phyloP scores from a whole-genome alignment of 2,797 vertebrate species.

The Iguana delicatissima region DNA sequence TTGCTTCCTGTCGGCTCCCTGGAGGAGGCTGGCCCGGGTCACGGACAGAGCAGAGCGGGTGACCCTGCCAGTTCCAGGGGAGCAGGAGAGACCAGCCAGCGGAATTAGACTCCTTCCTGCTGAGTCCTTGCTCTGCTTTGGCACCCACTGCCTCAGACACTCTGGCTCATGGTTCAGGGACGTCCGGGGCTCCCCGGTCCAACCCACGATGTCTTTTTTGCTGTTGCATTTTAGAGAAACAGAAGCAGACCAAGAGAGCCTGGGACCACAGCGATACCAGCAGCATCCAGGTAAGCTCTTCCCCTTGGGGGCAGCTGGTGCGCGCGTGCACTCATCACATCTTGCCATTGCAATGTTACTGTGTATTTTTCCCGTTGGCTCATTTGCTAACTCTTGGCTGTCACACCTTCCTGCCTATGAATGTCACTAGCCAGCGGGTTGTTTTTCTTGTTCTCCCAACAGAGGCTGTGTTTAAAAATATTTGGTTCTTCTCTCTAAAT shows the following conservation, averaged over 20 bases:
- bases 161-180: neutral
- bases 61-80: neutral
- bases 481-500: neutral
- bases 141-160: neutral
- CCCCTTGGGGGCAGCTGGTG: no score
- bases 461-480: no score
- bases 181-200: no score
- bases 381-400: no score
- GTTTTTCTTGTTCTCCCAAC: neutral
- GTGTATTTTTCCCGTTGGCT: neutral
- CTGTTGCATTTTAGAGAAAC: conserved; percentile 84
- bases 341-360: neutral
- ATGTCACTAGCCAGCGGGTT: no score
- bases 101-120: neutral
- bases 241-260: conserved; percentile 83
- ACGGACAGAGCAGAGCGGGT: neutral
- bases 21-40: neutral
- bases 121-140: no score
- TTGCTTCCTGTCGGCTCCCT: neutral
- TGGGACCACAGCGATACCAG: conserved; percentile 88
- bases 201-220: conserved; percentile 5
- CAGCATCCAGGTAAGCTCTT: conserved; percentile 88
- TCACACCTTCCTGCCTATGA: neutral
- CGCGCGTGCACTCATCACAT: no score
- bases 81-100: neutral